phyloP scores from a whole-genome alignment of 1,140 invertebrate genomes.

The Neocloeon triangulifer region DNA sequence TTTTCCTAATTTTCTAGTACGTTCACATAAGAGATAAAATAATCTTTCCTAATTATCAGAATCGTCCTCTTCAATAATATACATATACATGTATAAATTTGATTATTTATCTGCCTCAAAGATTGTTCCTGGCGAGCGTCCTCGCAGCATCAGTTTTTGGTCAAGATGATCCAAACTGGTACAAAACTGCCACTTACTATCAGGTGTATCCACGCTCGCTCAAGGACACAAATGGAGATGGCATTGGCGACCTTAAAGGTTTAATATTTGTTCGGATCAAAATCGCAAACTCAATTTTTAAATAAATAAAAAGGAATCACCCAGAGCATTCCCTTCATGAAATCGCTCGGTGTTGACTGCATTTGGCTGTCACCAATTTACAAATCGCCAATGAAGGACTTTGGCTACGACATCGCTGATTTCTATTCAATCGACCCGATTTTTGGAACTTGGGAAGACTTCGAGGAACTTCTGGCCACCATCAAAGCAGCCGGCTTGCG shows the following conservation, averaged over 20 bases:
- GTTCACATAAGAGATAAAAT: too few relatives aligned
- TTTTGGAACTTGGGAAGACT: slow-evolving; percentile 37
- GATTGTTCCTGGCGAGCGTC: too few relatives aligned
- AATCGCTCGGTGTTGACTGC: slow-evolving; percentile 20
- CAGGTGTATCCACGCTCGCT: slow-evolving; percentile 58
- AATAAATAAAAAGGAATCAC: slow-evolving; percentile 21
- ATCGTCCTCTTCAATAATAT: too few relatives aligned
- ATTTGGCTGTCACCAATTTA: slow-evolving; percentile 44
- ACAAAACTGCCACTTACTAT: slow-evolving; percentile 44
- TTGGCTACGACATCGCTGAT: slow-evolving; percentile 38
- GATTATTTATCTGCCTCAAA: too few relatives aligned
- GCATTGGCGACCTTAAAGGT: slow-evolving; percentile 43
- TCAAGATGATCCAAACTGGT: slow-evolving; percentile 30
- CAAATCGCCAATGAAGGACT: slow-evolving; percentile 36
- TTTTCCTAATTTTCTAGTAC: too few relatives aligned
- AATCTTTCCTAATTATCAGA: too few relatives aligned
- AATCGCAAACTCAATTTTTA: too few relatives aligned
- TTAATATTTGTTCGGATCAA: slow-evolving; percentile 5
- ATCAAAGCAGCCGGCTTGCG: slow-evolving; percentile 22
- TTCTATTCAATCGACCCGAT: slow-evolving; percentile 29
- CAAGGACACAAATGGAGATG: slow-evolving; percentile 44
- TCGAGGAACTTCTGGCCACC: slow-evolving; percentile 23
- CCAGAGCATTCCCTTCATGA: slow-evolving; percentile 18
- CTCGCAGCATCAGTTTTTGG: too few relatives aligned
- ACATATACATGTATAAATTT: too few relatives aligned